A percentile compares a stretch with the other conserved stretches of the same genome.
Evolutionary conservation across 2,888 invertebrate genomes (phyloP).

Genomic region (Mermis nigrescens): DNA sequence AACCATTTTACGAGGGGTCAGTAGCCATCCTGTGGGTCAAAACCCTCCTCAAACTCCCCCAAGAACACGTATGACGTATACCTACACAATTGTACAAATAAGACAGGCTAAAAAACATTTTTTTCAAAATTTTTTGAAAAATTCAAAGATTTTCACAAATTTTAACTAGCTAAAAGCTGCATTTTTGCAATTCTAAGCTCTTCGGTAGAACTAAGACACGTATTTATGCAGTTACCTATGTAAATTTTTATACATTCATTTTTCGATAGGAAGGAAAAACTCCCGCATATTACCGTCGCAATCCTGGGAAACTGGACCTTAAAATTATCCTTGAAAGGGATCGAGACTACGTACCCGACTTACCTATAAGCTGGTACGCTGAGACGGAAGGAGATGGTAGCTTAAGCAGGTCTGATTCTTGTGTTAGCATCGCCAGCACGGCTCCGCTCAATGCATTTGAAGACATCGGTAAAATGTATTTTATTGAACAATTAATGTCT

Average conservation of each 20-base stretch:
- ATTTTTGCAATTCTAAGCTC: no score
- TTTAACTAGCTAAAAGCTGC: no score
- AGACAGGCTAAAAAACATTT: no score
- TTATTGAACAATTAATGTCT: background rate
- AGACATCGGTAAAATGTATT: background rate
- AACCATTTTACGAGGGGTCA: no score
- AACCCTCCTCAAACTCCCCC: no score
- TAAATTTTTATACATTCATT: background rate
- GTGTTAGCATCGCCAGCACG: background rate
- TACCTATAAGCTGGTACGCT: background rate
- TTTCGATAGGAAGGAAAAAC: constrained; percentile 49
- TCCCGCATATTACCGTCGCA: constrained; percentile 55
- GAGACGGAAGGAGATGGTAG: background rate
- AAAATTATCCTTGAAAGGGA: constrained; percentile 26
- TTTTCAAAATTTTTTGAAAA: no score
- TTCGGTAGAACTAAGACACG: background rate
- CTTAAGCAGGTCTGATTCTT: background rate
- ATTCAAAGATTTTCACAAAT: no score
- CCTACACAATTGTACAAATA: no score
- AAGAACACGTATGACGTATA: no score
- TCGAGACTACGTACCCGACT: constrained; percentile 3
- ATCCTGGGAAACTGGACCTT: constrained; percentile 50
- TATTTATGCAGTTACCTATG: background rate
- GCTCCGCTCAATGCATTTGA: background rate
- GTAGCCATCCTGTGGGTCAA: no score